Evolutionary conservation across 2,113 vertebrate genomes (phyloP), one percentile per base, ranked within the genome.

Genomic region (Sminthopsis crassicaudata): DNA sequence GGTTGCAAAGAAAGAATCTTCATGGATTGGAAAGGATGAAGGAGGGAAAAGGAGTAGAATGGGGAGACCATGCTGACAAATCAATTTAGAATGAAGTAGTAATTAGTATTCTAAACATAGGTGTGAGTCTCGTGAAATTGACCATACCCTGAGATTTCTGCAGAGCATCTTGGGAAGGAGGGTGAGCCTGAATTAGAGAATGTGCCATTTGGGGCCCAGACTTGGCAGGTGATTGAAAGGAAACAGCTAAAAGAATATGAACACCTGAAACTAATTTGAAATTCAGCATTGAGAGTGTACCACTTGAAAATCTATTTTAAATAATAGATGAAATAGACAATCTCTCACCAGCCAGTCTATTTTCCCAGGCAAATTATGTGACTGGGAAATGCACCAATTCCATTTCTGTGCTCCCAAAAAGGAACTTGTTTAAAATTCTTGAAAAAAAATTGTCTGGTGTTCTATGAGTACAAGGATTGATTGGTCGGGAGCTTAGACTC

Each of bases 261-360:
- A 93, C 46, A 97, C 30, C 27, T 95, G 84, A 97, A 94, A 94
- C 24, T 50, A 96, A 93, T 93, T 97, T 96, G 93, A 93, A 92
- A 76, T 46, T 89, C 60, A 91, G 16, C 16, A 30, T 53, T 94
- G 89, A 93, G 24, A 55, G 19, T 51, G 2, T 26, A 90, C 8
- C 22, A 19, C 26, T 76, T 91, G 89, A 95, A 96, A 96, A 91
- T 48, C 19, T 94, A 46, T 91, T 96, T 92, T 93, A 96, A 95
- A 95, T 95, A 96, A 91, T 94, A 26, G 51, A 96, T 95, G 84
- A 89, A 57, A 93, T 24, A 92, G 89, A 52, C 53, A 93, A 51
- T 42, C 2, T 92, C 0, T 93, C 94, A n/a, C 26, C 94, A 92
- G 52, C 22, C 53, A 93, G 55, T 95, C 88, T 92, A 9, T 93